These are phyloP conservation scores for Bibio marci DNA, from an alignment of 2,888 invertebrate species.

Conservation along the genomic window DNA sequence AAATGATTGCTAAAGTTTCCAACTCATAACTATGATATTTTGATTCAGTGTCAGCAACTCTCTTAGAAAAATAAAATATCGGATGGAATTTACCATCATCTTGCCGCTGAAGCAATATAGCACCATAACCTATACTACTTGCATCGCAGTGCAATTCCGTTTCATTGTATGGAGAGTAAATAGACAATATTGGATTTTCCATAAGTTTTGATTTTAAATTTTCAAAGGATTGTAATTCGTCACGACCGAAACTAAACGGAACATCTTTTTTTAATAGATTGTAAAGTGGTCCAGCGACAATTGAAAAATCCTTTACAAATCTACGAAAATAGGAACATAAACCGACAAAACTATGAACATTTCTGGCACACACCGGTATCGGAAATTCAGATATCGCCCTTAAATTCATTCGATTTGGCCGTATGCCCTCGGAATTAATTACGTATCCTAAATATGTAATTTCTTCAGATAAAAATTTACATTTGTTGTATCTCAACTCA, in stretches of 20 bases:
- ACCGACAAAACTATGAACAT: not conserved
- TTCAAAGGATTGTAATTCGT: too few species aligned
- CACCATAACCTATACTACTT: conserved; percentile 13
- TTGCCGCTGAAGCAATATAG: conserved; percentile 13
- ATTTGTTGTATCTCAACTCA: conserved; percentile 8
- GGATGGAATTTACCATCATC: conserved; percentile 14
- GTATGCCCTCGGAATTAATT: conserved; percentile 9
- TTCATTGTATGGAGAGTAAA: conserved; percentile 12
- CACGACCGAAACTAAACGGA: conserved; percentile 11
- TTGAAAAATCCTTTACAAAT: not conserved
- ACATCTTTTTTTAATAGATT: conserved; percentile 12
- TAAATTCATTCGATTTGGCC: conserved; percentile 6
- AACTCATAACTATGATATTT: conserved; percentile 16
- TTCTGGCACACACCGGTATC: not conserved
- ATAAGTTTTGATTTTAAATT: too few species aligned
- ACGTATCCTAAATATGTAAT: conserved; percentile 11
- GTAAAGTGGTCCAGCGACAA: conserved; percentile 12
- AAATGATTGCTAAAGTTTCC: conserved; percentile 11
- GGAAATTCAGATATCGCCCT: not conserved
- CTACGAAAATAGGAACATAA: conserved; percentile 1
- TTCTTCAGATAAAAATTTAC: conserved; percentile 7
- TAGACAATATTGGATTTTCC: conserved; percentile 10
- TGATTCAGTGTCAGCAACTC: conserved; percentile 13
- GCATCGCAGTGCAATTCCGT: too few species aligned
- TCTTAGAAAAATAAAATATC: conserved; percentile 16